phyloP scores from a whole-genome alignment of 2,797 vertebrate genomes.

The Karalla daura region DNA sequence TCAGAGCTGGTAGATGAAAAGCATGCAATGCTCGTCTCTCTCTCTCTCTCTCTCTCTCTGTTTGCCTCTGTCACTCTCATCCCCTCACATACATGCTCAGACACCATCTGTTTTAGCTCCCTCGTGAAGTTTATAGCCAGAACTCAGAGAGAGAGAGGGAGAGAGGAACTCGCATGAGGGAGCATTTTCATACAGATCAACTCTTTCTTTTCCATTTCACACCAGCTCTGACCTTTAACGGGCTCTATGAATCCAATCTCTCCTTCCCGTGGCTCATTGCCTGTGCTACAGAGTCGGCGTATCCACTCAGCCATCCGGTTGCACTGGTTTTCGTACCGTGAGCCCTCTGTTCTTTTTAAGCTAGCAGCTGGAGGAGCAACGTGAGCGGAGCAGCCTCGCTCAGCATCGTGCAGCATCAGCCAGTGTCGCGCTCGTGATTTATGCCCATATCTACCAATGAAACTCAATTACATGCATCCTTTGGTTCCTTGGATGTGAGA shows the following conservation, averaged over 20 bases:
- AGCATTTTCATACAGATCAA: background rate
- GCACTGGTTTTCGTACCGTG: background rate
- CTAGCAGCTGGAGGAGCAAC: constrained; percentile 10
- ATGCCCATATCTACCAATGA: background rate
- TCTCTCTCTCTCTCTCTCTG: background rate
- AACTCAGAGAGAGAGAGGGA: background rate
- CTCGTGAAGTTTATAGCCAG: background rate
- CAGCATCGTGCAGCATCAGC: background rate
- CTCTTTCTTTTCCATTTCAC: background rate
- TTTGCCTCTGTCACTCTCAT: background rate
- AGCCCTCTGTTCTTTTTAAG: constrained; percentile 1
- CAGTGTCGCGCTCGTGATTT: background rate
- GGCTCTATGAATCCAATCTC: background rate
- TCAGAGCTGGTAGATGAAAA: constrained; percentile 11
- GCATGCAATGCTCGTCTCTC: background rate
- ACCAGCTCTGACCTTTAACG: constrained; percentile 4
- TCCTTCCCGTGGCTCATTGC: background rate
- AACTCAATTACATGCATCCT: background rate
- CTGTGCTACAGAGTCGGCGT: background rate
- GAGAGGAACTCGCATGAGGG: background rate
- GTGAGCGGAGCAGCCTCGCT: background rate
- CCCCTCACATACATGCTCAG: background rate
- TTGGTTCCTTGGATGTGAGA: too few species aligned
- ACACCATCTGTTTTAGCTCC: constrained; percentile 23
- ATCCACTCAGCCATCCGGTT: constrained; percentile 5